phyloP scores from a whole-genome alignment of 2,888 invertebrate genomes.

The Amphiduros pacificus region DNA sequence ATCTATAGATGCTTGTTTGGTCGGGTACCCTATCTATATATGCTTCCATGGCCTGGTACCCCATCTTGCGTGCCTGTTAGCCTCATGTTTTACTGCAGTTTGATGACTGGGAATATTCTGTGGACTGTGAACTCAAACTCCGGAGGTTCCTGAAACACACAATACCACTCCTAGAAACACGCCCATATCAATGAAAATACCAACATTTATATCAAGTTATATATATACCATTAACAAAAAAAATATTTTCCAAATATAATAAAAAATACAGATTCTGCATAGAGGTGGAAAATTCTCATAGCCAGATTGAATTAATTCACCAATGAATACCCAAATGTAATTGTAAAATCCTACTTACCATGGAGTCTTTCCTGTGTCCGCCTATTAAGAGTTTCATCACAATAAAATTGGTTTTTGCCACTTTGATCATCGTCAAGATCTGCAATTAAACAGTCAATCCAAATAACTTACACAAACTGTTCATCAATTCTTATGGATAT shows the following conservation, averaged over 20 bases:
- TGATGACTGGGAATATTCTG: slow-evolving; percentile 89
- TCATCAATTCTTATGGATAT: neutral
- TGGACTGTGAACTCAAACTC: slow-evolving; percentile 90
- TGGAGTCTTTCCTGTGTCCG: slow-evolving; percentile 87
- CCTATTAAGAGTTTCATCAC: slow-evolving; percentile 89
- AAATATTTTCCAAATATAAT: neutral
- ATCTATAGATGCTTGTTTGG: too few species aligned
- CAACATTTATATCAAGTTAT: neutral
- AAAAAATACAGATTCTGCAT: too few species aligned
- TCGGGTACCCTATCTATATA: too few species aligned
- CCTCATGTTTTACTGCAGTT: slow-evolving; percentile 18
- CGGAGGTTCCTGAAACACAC: slow-evolving; percentile 67
- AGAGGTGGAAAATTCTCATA: too few species aligned
- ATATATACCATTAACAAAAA: neutral
- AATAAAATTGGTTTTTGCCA: slow-evolving; percentile 94
- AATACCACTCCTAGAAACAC: too few species aligned
- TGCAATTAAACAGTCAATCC: slow-evolving; percentile 36
- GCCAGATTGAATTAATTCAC: too few species aligned
- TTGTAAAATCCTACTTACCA: slow-evolving; percentile 58
- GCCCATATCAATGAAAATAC: too few species aligned
- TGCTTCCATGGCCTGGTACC: too few species aligned
- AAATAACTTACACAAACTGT: slow-evolving; percentile 1
- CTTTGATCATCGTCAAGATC: slow-evolving; percentile 71
- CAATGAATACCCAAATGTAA: too few species aligned
- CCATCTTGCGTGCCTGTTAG: too few species aligned